Percentiles rank a stretch among this genome's conserved stretches.
These are phyloP conservation scores for Hemichromis elongatus DNA, from an alignment of 2,113 vertebrate genomes.

Conservation along the genomic window DNA sequence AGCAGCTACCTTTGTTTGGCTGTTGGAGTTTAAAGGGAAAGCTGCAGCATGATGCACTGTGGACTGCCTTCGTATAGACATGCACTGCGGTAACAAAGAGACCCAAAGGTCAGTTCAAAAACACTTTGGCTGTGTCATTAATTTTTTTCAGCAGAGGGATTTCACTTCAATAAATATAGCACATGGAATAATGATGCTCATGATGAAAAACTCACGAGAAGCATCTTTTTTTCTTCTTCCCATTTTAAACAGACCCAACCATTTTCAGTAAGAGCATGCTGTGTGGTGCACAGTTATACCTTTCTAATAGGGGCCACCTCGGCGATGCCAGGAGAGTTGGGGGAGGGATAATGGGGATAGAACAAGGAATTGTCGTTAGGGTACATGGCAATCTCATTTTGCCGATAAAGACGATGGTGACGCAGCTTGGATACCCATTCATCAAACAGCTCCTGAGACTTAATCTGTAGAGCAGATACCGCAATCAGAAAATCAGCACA, in stretches of 20 bases:
- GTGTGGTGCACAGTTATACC: constrained; percentile 65
- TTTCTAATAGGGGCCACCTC: constrained; percentile 79
- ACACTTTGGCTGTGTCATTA: background rate
- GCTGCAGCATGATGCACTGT: constrained; percentile 75
- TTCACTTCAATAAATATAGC: background rate
- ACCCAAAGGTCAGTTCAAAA: constrained; percentile 30
- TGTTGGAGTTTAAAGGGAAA: constrained; percentile 78
- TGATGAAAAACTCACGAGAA: background rate
- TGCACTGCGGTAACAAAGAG: constrained; percentile 66
- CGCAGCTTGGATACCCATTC: constrained; percentile 95
- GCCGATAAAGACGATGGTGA: constrained; percentile 90
- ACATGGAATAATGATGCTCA: background rate
- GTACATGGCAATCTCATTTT: constrained; percentile 94
- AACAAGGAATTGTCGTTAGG: constrained; percentile 83
- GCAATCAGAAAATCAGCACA: constrained; percentile 17
- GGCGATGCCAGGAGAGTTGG: constrained; percentile 68
- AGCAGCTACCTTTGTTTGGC: constrained; percentile 83
- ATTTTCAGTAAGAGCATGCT: background rate
- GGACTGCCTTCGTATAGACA: constrained; percentile 81
- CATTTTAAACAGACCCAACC: background rate
- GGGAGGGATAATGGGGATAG: constrained; percentile 74
- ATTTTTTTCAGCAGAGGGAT: background rate
- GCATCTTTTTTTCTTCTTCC: background rate
- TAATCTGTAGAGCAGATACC: constrained; percentile 75
- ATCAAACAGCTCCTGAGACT: constrained; percentile 91